A percentile compares a stretch with the other conserved stretches of the same genome.
Conservation (phyloP, 92 coral and sea anemone species). For the Metridium senile region DNA sequence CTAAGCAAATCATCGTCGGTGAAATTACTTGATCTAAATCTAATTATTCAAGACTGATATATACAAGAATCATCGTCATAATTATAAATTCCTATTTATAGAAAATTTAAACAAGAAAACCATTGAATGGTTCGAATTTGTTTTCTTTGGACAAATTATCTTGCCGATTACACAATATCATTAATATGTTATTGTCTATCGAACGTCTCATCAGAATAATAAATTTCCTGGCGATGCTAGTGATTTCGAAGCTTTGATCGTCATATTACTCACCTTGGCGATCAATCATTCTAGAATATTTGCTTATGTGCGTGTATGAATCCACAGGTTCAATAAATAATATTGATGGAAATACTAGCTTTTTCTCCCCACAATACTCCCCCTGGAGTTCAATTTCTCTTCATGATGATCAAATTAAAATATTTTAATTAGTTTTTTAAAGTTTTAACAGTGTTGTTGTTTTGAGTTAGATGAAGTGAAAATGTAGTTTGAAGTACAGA, state of each 20-base stretch:
- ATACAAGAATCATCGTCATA: no score
- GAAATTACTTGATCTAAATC: no score
- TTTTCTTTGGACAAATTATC: no score
- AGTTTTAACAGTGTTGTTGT: background rate
- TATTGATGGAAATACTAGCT: background rate
- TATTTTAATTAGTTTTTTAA: background rate
- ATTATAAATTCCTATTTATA: no score
- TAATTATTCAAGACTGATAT: no score
- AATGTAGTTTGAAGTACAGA: background rate
- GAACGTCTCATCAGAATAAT: background rate
- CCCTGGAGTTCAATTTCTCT: background rate
- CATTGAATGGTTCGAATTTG: background rate
- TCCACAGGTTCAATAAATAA: conserved; percentile 31
- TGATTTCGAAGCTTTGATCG: conserved; percentile 12
- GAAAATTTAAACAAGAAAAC: background rate
- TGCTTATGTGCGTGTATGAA: background rate
- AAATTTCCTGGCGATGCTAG: background rate
- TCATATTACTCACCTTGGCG: background rate
- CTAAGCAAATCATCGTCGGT: no score
- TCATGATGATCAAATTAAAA: background rate
- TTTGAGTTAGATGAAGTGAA: background rate
- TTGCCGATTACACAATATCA: no score
- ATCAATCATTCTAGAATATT: conserved; percentile 18
- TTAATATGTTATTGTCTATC: no score
- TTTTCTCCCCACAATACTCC: background rate